These are phyloP conservation scores for Parnassius mnemosyne DNA, from an alignment of 2,888 invertebrate genomes.

Conservation along the genomic window DNA sequence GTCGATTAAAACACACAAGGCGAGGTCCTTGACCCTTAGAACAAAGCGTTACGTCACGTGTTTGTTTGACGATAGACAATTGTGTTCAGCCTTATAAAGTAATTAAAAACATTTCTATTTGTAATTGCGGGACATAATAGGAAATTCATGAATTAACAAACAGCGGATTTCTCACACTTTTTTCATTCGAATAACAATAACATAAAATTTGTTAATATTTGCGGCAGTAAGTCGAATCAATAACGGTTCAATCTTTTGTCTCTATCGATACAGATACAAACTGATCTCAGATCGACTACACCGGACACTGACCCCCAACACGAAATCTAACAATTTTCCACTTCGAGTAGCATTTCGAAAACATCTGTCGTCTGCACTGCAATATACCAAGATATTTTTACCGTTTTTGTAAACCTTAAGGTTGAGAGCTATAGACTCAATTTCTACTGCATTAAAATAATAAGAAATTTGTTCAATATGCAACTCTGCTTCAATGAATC, in stretches of 20 bases:
- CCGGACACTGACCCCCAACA: conserved; percentile 63
- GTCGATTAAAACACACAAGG: conserved; percentile 40
- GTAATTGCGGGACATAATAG: not conserved
- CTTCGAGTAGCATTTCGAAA: conserved; percentile 62
- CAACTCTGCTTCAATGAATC: conserved; percentile 49
- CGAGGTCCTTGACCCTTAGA: conserved; percentile 61
- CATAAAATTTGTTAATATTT: too few relatives aligned
- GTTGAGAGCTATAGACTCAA: conserved; percentile 34
- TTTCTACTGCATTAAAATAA: conserved; percentile 32
- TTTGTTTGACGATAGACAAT: conserved; percentile 31
- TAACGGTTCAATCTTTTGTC: conserved; percentile 22
- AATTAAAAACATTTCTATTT: conserved; percentile 12
- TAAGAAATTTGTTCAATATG: conserved; percentile 28
- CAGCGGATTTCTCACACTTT: not conserved
- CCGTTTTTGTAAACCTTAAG: conserved; percentile 38
- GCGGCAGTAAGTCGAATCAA: not conserved
- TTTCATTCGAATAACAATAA: not conserved
- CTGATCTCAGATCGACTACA: conserved; percentile 62
- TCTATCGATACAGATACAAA: conserved; percentile 37
- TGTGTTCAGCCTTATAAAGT: conserved; percentile 26
- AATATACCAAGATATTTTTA: conserved; percentile 34
- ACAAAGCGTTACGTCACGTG: conserved; percentile 36
- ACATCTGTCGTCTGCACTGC: conserved; percentile 54
- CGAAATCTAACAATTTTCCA: conserved; percentile 72
- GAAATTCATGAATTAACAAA: not conserved